Conservation (phyloP, 2,113 vertebrate species). For the Salvelinus fontinalis region DNA sequence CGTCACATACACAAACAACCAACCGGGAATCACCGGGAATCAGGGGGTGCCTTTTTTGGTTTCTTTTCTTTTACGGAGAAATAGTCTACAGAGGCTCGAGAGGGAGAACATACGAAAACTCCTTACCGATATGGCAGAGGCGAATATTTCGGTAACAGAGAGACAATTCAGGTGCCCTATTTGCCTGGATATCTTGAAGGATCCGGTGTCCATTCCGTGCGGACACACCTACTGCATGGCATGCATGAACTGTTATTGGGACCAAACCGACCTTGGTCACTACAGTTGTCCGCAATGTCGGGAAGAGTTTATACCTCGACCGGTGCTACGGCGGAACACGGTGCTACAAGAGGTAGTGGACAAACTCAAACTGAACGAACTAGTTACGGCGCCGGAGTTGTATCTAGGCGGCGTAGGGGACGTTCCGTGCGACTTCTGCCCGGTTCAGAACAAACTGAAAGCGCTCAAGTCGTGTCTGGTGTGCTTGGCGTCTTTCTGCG, state of each 20-base stretch:
- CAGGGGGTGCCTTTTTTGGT: too few species aligned
- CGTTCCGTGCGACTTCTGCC: slow-evolving; percentile 89
- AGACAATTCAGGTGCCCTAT: slow-evolving; percentile 70
- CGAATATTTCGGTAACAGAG: slow-evolving; percentile 70
- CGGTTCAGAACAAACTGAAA: slow-evolving; percentile 80
- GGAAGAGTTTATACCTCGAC: slow-evolving; percentile 65
- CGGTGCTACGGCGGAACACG: slow-evolving; percentile 71
- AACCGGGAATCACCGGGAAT: too few species aligned
- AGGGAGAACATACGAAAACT: neutral
- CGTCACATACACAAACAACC: slow-evolving; percentile 4
- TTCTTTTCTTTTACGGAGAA: too few species aligned
- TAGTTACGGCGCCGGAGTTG: slow-evolving; percentile 33
- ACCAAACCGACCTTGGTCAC: slow-evolving; percentile 51
- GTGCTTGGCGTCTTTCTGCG: slow-evolving; percentile 91
- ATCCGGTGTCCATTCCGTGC: slow-evolving; percentile 73
- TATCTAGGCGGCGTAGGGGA: slow-evolving; percentile 71
- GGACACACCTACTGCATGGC: slow-evolving; percentile 75
- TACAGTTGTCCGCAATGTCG: slow-evolving; percentile 68
- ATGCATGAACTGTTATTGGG: slow-evolving; percentile 71
- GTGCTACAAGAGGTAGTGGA: slow-evolving; percentile 69
- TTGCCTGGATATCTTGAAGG: slow-evolving; percentile 67
- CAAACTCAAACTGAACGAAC: slow-evolving; percentile 53
- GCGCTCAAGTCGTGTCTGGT: slow-evolving; percentile 88
- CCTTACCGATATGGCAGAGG: slow-evolving; percentile 56
- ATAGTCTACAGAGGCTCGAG: neutral